phyloP scores from a whole-genome alignment of 2,113 vertebrate genomes.

The Saccopteryx bilineata region DNA sequence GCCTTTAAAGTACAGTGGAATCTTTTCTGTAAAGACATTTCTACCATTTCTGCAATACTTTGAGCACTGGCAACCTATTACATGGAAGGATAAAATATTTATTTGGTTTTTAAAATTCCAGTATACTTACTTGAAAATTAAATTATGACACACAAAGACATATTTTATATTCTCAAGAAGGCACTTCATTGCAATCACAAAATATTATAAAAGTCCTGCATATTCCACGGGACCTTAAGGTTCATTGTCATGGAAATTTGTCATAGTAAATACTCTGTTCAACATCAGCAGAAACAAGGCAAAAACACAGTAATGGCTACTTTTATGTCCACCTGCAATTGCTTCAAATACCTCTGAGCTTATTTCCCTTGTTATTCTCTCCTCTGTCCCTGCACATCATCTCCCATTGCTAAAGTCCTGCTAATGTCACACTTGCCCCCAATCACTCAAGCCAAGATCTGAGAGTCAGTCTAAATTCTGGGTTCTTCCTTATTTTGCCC shows the following conservation, averaged over 20 bases:
- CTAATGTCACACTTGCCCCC: background rate
- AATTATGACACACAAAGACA: background rate
- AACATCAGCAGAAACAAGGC: slow-evolving; percentile 15
- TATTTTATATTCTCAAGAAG: slow-evolving; percentile 6
- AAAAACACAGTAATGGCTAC: background rate
- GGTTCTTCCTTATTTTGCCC: background rate
- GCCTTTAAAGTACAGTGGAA: background rate
- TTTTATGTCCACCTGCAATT: background rate
- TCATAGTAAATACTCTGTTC: background rate
- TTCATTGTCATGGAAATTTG: background rate
- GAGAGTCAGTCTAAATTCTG: background rate
- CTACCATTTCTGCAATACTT: background rate
- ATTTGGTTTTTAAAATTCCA: slow-evolving; percentile 17
- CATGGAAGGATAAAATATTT: slow-evolving; percentile 17
- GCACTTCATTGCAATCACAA: background rate
- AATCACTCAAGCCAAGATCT: background rate
- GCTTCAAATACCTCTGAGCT: background rate
- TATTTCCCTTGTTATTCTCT: background rate
- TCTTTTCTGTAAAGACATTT: slow-evolving; percentile 24
- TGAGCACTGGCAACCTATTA: background rate
- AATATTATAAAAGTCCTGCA: background rate
- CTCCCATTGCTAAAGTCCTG: background rate
- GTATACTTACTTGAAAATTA: slow-evolving; percentile 47
- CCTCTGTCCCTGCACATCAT: background rate
- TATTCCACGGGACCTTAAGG: background rate